phyloP scores from a whole-genome alignment of 2,888 invertebrate genomes.

The Cephus spinipes region DNA sequence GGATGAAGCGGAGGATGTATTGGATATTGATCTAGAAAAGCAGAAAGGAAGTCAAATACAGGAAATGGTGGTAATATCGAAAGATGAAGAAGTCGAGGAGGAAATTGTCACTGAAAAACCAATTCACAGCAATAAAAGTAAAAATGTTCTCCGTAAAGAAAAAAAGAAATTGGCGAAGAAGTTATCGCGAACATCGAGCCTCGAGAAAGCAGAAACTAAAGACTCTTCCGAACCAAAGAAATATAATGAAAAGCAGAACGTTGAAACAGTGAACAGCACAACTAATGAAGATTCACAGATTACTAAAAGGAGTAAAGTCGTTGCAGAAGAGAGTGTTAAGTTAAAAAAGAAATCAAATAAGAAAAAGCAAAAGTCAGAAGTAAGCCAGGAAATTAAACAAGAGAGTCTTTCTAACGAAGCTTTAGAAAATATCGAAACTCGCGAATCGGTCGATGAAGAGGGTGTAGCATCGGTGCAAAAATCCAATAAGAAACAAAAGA shows the following conservation, averaged over 20 bases:
- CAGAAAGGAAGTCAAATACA: not conserved
- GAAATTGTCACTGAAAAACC: not conserved
- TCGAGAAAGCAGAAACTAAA: not conserved
- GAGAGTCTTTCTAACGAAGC: not conserved
- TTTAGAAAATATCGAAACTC: not conserved
- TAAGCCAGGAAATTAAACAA: slow-evolving; percentile 10
- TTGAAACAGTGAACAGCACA: not conserved
- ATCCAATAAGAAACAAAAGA: slow-evolving; percentile 12
- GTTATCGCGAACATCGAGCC: slow-evolving; percentile 7
- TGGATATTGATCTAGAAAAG: not conserved
- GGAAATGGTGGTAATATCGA: not conserved
- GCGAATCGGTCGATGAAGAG: slow-evolving; percentile 4
- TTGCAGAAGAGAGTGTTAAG: slow-evolving; percentile 4
- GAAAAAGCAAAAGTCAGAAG: slow-evolving; percentile 19
- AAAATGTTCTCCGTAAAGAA: not conserved
- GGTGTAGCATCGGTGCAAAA: not conserved
- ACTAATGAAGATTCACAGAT: not conserved
- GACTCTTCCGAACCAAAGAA: not conserved
- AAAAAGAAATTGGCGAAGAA: slow-evolving; percentile 22
- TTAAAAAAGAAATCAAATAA: slow-evolving; percentile 14
- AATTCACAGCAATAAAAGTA: not conserved
- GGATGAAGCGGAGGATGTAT: slow-evolving; percentile 7
- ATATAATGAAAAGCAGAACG: not conserved
- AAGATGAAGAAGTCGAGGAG: slow-evolving; percentile 10
- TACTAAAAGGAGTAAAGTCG: not conserved